A percentile compares a stretch with the other conserved stretches of the same genome.
Evolutionary conservation across 2,797 vertebrate genomes (phyloP).

Genomic region (Peromyscus aztecus): DNA sequence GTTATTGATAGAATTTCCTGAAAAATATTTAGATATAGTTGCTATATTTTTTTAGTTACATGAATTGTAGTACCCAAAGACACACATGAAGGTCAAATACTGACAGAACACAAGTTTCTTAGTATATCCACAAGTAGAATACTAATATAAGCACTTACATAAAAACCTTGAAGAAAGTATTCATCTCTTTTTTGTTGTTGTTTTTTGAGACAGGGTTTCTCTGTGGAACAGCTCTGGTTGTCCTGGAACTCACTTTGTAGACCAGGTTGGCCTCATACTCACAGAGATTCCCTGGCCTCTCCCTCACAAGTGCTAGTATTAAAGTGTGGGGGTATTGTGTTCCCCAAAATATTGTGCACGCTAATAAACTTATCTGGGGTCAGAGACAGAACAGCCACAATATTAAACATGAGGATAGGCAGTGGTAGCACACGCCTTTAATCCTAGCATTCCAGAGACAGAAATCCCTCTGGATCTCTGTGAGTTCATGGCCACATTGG

Average conservation of each 20-base stretch:
- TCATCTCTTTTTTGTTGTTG: background rate
- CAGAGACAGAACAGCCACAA: too few relatives aligned
- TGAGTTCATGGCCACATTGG: too few relatives aligned
- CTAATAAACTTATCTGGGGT: too few relatives aligned
- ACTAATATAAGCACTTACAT: background rate
- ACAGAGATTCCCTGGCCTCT: background rate
- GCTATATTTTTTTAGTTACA: background rate
- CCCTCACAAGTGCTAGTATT: background rate
- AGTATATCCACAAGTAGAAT: background rate
- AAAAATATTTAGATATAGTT: background rate
- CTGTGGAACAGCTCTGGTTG: background rate
- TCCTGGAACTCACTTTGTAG: background rate
- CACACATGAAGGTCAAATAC: background rate
- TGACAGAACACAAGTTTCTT: conserved; percentile 25
- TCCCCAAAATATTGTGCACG: too few relatives aligned
- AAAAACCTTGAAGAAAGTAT: conserved; percentile 43
- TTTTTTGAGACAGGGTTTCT: background rate
- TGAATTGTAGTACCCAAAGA: background rate
- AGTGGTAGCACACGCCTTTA: too few relatives aligned
- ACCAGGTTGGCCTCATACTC: background rate
- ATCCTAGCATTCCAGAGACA: too few relatives aligned
- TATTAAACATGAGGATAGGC: too few relatives aligned
- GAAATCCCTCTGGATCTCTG: too few relatives aligned
- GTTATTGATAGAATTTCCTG: background rate
- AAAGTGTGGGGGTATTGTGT: too few relatives aligned